Evolutionary conservation across 2,797 vertebrate species (phyloP).

Genomic region (Acipenser oxyrinchus): DNA sequence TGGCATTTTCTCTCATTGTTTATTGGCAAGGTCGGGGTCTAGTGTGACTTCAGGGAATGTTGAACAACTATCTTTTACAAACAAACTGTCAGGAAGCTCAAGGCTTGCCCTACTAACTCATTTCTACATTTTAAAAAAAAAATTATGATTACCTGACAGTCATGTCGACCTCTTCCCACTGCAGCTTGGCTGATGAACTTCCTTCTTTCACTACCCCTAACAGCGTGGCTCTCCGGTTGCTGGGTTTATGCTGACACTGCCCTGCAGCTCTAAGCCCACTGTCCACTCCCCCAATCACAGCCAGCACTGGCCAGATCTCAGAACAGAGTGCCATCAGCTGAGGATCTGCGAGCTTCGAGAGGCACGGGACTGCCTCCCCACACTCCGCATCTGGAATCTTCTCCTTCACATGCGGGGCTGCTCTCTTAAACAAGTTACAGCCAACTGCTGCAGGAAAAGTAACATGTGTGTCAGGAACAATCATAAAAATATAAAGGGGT

Average conservation of each 20-base stretch:
- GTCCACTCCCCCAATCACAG: constrained; percentile 68
- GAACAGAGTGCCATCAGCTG: constrained; percentile 58
- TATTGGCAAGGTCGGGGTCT: too few species aligned
- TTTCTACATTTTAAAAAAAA: too few species aligned
- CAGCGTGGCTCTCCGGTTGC: constrained; percentile 57
- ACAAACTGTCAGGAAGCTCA: too few species aligned
- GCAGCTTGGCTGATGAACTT: constrained; percentile 63
- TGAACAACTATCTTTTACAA: too few species aligned
- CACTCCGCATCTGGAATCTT: constrained; percentile 14
- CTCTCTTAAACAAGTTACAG: constrained; percentile 17
- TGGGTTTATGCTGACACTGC: constrained; percentile 57
- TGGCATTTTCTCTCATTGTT: too few species aligned
- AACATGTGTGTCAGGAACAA: too few species aligned
- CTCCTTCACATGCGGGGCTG: constrained; percentile 37
- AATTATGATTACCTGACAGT: constrained; percentile 57
- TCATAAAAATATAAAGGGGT: too few species aligned
- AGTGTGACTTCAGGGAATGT: too few species aligned
- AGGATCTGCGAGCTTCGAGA: constrained; percentile 47
- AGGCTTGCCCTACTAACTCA: too few species aligned
- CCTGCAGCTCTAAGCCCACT: constrained; percentile 65
- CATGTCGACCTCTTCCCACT: constrained; percentile 69
- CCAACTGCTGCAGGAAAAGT: constrained; percentile 25
- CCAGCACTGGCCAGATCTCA: constrained; percentile 69
- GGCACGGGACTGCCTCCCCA: constrained; percentile 30
- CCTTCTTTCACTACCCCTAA: constrained; percentile 67